A percentile compares a stretch with the other conserved stretches of the same genome.
These are phyloP conservation scores for Melolontha melolontha DNA, from an alignment of 2,888 invertebrate genomes.

Conservation along the genomic window DNA sequence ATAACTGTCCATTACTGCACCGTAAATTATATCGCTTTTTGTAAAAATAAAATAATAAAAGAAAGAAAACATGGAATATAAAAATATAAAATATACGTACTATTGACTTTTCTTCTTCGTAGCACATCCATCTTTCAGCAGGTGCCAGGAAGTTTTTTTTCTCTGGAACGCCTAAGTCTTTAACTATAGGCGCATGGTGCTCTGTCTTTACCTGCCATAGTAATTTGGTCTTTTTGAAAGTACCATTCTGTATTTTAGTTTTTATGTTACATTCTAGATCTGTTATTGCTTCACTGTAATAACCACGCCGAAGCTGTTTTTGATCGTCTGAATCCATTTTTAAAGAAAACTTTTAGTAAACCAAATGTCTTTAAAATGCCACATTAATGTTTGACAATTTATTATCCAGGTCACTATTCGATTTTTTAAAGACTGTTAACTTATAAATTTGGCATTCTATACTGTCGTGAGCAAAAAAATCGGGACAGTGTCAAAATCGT, in stretches of 20 bases:
- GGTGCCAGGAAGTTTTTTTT: slow-evolving; percentile 69
- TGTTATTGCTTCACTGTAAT: slow-evolving; percentile 73
- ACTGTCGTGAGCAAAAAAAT: too few species aligned
- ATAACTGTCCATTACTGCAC: too few species aligned
- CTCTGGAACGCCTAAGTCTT: slow-evolving; percentile 66
- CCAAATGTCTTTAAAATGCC: too few species aligned
- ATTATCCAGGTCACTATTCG: too few species aligned
- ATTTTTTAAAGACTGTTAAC: too few species aligned
- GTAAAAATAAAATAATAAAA: too few species aligned
- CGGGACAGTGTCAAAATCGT: too few species aligned
- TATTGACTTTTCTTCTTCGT: slow-evolving; percentile 72
- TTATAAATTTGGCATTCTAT: too few species aligned
- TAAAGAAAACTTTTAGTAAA: too few species aligned
- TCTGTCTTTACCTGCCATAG: slow-evolving; percentile 72
- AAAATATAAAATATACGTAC: slow-evolving; percentile 62
- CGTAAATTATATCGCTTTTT: too few species aligned
- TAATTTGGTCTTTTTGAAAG: slow-evolving; percentile 64
- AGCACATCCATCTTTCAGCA: slow-evolving; percentile 75
- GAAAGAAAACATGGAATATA: too few species aligned
- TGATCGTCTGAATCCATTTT: slow-evolving; percentile 3
- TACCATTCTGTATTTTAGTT: slow-evolving; percentile 55
- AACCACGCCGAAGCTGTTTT: slow-evolving; percentile 63
- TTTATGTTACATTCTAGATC: slow-evolving; percentile 62
- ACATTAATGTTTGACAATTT: too few species aligned
- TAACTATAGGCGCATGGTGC: slow-evolving; percentile 69